Evolutionary conservation across 2,888 invertebrate species (phyloP).

Genomic region (Scelioninae gen. 1): DNA sequence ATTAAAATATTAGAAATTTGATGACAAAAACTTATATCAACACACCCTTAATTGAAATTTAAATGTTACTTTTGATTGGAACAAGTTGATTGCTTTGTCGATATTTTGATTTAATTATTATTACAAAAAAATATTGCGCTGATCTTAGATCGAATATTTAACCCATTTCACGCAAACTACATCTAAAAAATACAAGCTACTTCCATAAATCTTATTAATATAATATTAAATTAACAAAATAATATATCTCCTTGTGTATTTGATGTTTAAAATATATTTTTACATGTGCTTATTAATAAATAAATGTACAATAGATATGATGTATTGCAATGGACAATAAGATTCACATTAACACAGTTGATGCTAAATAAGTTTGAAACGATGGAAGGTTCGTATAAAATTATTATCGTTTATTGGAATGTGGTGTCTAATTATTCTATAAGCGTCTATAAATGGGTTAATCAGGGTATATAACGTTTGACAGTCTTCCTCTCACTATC

Average conservation of each 20-base stretch:
- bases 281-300: constrained; percentile 43
- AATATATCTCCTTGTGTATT: constrained; percentile 15
- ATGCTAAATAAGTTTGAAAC: constrained; percentile 32
- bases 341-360: constrained; percentile 12
- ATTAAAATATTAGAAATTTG: constrained; percentile 12
- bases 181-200: constrained; percentile 13
- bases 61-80: constrained; percentile 48
- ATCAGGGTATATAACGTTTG: constrained; percentile 64
- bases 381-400: constrained; percentile 30
- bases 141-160: constrained; percentile 29
- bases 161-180: constrained; percentile 48
- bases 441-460: constrained; percentile 63
- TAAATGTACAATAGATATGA: constrained; percentile 34
- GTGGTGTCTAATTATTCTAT: constrained; percentile 31
- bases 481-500: constrained; percentile 79
- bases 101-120: neutral
- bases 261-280: constrained; percentile 41
- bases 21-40: constrained; percentile 27
- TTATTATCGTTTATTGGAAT: constrained; percentile 31
- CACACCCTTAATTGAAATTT: constrained; percentile 19
- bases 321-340: constrained; percentile 25
- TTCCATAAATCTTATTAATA: constrained; percentile 25
- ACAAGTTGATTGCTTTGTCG: constrained; percentile 13
- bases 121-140: neutral
- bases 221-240: constrained; percentile 46